Conservation (phyloP, 2,113 vertebrate genomes). For the Etia nguti region DNA sequence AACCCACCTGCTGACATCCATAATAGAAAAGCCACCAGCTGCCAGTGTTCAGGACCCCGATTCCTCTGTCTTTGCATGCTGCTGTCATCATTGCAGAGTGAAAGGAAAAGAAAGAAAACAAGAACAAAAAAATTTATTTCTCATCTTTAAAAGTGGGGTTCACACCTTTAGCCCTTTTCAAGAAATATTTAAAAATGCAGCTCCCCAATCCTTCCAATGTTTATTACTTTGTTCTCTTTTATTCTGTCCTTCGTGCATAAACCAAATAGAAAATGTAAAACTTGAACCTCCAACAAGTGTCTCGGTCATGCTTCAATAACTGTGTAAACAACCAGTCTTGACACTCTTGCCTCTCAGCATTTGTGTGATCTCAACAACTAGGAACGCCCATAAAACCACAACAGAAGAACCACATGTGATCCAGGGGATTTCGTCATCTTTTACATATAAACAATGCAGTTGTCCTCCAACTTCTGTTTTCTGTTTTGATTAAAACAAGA, state of each 20-base stretch:
- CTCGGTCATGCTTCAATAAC: background rate
- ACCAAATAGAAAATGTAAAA: background rate
- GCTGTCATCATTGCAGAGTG: background rate
- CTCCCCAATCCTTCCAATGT: background rate
- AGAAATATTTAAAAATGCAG: background rate
- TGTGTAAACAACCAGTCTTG: conserved; percentile 14
- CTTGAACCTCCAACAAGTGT: background rate
- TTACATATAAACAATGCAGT: background rate
- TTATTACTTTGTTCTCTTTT: background rate
- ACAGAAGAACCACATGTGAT: conserved; percentile 46
- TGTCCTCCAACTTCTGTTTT: background rate
- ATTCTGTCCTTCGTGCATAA: background rate
- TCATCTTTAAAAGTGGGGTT: background rate
- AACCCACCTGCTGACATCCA: conserved; percentile 51
- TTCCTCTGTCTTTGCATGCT: background rate
- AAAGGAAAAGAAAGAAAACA: background rate
- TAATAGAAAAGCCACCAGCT: conserved; percentile 54
- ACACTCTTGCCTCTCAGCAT: background rate
- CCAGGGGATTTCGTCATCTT: conserved; percentile 1
- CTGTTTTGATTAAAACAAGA: background rate
- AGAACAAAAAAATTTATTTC: background rate
- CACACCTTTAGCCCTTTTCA: background rate
- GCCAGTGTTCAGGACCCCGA: background rate
- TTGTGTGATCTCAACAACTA: conserved; percentile 37
- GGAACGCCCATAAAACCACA: conserved; percentile 45